These are phyloP conservation scores for Cecropterus lyciades DNA, from an alignment of 1,140 invertebrate genomes.

Conservation along the genomic window DNA sequence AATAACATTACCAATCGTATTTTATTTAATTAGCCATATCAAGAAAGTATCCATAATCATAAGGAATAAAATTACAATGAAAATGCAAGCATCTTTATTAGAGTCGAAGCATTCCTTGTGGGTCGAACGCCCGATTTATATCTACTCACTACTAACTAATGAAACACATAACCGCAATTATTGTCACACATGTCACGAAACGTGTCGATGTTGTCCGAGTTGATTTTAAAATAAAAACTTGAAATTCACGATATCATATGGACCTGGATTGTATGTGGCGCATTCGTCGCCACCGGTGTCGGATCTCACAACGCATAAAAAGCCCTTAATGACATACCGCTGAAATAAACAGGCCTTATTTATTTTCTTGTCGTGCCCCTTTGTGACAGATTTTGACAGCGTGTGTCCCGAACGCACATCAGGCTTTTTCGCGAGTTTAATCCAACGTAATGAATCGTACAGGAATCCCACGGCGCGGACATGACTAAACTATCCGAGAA, in stretches of 20 bases:
- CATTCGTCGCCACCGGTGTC: conserved; percentile 61
- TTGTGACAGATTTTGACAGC: conserved; percentile 60
- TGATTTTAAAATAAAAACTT: conserved; percentile 23
- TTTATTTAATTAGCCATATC: conserved; percentile 12
- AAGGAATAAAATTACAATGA: conserved; percentile 17
- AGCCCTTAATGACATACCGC: conserved; percentile 58
- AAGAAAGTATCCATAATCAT: conserved; percentile 5
- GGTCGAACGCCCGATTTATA: conserved; percentile 8
- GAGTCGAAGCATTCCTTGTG: not conserved
- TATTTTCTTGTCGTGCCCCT: conserved; percentile 54
- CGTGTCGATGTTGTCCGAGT: conserved; percentile 3
- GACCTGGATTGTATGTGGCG: conserved; percentile 41
- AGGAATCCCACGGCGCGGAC: conserved; percentile 40
- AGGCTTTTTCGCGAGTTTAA: conserved; percentile 42
- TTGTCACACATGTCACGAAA: conserved; percentile 26
- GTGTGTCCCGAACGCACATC: conserved; percentile 36
- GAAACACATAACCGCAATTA: conserved; percentile 19
- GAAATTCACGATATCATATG: conserved; percentile 14
- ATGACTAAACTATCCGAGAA: conserved; percentile 39
- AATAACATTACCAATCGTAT: not conserved
- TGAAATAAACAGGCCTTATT: conserved; percentile 57
- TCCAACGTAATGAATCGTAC: conserved; percentile 22
- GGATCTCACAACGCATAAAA: conserved; percentile 53
- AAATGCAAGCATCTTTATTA: conserved; percentile 26
- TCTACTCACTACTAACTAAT: conserved; percentile 9